phyloP scores from a whole-genome alignment of 2,888 invertebrate species.

The Cryptophagus acutangulus region DNA sequence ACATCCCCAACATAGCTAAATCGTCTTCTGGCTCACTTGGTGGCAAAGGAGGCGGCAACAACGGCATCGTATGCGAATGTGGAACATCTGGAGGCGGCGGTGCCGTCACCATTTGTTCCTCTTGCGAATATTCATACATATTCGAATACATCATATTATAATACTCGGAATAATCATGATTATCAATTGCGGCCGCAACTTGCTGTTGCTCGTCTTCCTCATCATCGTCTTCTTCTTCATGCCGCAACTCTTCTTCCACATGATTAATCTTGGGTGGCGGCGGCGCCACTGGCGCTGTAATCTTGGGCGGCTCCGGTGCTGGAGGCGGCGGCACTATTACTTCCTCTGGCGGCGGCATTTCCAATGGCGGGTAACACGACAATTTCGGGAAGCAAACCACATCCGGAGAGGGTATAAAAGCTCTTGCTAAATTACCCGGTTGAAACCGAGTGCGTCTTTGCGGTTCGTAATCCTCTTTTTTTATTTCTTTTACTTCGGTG shows the following conservation, averaged over 20 bases:
- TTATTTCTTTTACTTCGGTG: conserved; percentile 49
- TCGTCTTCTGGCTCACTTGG: conserved; percentile 53
- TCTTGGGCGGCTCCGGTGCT: conserved; percentile 40
- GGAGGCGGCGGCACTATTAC: conserved; percentile 15
- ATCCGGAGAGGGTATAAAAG: conserved; percentile 47
- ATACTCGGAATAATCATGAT: conserved; percentile 39
- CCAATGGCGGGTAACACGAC: conserved; percentile 41
- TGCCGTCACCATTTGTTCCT: conserved; percentile 15
- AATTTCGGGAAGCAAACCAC: conserved; percentile 47
- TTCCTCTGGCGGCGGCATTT: conserved; percentile 26
- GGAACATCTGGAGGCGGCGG: conserved; percentile 33
- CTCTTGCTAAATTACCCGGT: conserved; percentile 43
- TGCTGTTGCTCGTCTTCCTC: conserved; percentile 23
- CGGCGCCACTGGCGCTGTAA: conserved; percentile 29
- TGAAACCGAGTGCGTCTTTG: conserved; percentile 44
- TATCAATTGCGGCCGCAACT: conserved; percentile 30
- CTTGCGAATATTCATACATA: conserved; percentile 38
- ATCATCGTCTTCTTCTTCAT: not conserved
- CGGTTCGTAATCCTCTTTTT: conserved; percentile 48
- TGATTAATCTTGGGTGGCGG: conserved; percentile 25
- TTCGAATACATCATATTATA: conserved; percentile 38
- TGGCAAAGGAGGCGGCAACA: conserved; percentile 46
- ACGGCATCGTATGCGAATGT: conserved; percentile 41
- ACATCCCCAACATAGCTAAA: conserved; percentile 79
- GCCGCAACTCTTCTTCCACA: not conserved